Base-by-base conservation (phyloP, 2,113 vertebrate genomes). In the Oryctolagus cuniculus region DNA sequence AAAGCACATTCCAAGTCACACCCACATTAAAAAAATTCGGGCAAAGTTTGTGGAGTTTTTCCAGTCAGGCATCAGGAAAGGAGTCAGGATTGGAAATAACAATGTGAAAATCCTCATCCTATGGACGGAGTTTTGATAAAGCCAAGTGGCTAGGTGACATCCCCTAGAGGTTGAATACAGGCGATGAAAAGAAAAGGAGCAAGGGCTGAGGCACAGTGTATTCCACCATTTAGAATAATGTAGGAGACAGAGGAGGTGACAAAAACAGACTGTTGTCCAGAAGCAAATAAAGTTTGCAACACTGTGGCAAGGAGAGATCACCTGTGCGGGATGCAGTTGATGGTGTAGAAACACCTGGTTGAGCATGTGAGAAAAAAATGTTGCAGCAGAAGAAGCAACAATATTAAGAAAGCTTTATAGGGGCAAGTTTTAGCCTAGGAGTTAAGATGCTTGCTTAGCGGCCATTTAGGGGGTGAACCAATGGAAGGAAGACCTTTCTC, bases 91-190 rank as follows among this genome's bases (percentile, higher is more conserved):
- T 73, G 24, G 61, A 85, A 85, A 89, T 55, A 17, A 5, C n/a
- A 34, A 74, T 75, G 24, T 44, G 66, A 79, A 92, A 74, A 9
- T 17, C 44, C 53, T n/a, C 22, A 53, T 89, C 19, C 19, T 49
- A 29, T 58, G 67, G 58, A 55, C 49, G 38, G 61, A 21, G 3
- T 87, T 86, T 93, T 67, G 64, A 63, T 95, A 38, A 89, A 79
- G 13, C 49, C 51, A 80, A 34, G n/a, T 77, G 6, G 12, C 21
- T 38, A 21, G 36, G 10, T 34, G 55, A 44, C n/a, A 25, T 1
- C 25, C n/a, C 21, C 31, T n/a, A 19, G 36, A 13, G 31, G 9
- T 29, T 91, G 49, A 66, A 75, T 22, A 58, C 3, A 69, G 31
- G 29, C 51, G n/a, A 12, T 5, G 3, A 90, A 38, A 51, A 64